Conservation (phyloP, 2,797 vertebrate species). For the Poeciliopsis infans region DNA sequence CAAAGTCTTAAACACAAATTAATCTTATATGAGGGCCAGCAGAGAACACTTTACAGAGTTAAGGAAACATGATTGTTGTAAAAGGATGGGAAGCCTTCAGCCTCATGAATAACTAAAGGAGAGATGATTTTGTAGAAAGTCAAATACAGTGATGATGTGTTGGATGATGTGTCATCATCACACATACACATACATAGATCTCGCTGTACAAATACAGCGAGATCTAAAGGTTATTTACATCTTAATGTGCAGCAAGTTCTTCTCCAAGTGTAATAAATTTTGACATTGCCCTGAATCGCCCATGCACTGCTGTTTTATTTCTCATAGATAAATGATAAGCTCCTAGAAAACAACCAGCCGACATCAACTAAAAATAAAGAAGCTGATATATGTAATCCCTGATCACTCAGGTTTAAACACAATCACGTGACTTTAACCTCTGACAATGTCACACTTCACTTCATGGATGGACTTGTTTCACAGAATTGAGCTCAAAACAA, state of each 20-base stretch:
- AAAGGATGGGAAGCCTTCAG: slow-evolving; percentile 51
- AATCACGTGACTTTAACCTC: slow-evolving; percentile 5
- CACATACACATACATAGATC: too few relatives aligned
- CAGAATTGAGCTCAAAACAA: slow-evolving; percentile 30
- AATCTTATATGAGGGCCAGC: slow-evolving; percentile 60
- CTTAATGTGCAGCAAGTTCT: not conserved
- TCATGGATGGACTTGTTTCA: slow-evolving; percentile 5
- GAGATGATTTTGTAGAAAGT: slow-evolving; percentile 23
- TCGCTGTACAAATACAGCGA: not conserved
- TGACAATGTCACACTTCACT: slow-evolving; percentile 17
- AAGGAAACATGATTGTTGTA: slow-evolving; percentile 49
- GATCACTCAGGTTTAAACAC: slow-evolving; percentile 18
- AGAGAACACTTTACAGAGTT: slow-evolving; percentile 58
- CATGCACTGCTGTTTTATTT: not conserved
- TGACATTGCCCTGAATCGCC: not conserved
- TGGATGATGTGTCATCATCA: too few relatives aligned
- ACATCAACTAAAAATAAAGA: slow-evolving; percentile 21
- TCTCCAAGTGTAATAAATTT: not conserved
- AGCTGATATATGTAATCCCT: not conserved
- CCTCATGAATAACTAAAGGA: slow-evolving; percentile 44
- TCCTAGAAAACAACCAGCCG: slow-evolving; percentile 4
- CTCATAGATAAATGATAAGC: slow-evolving; percentile 6
- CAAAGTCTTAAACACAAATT: slow-evolving; percentile 61
- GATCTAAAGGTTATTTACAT: slow-evolving; percentile 17
- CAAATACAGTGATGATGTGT: not conserved